A percentile compares a stretch with the other conserved stretches of the same genome.
These are phyloP conservation scores for Papilio xuthus DNA, from an alignment of 1,140 invertebrate genomes.

Conservation along the genomic window DNA sequence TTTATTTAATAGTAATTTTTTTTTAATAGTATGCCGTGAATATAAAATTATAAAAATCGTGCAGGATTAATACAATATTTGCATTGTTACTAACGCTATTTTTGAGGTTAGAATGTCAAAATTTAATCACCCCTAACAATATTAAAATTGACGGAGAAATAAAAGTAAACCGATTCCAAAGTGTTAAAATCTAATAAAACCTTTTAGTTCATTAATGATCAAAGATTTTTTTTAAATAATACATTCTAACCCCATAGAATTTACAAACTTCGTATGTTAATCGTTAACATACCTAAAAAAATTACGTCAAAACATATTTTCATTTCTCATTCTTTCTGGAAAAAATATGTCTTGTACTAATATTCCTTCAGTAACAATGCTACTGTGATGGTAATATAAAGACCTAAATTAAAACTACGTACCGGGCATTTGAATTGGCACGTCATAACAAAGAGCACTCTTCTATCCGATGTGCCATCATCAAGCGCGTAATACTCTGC, in stretches of 20 bases:
- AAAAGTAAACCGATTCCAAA: slow-evolving; percentile 16
- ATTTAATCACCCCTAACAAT: not conserved
- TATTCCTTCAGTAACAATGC: not conserved
- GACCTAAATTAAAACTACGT: not conserved
- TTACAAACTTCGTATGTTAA: not conserved
- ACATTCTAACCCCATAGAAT: slow-evolving; percentile 19
- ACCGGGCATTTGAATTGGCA: not conserved
- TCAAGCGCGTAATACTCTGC: not conserved
- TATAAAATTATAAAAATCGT: slow-evolving; percentile 18
- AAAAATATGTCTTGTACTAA: not conserved
- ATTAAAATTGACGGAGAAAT: slow-evolving; percentile 40
- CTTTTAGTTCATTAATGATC: too few relatives aligned
- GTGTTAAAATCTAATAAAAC: not conserved
- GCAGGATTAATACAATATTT: slow-evolving; percentile 20
- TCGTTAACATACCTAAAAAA: not conserved
- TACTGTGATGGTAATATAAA: not conserved
- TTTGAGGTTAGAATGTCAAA: slow-evolving; percentile 16
- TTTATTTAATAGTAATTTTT: slow-evolving; percentile 12
- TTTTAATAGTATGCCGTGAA: slow-evolving; percentile 14
- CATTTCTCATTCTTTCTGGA: too few relatives aligned
- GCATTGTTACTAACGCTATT: slow-evolving; percentile 1
- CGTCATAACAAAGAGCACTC: not conserved
- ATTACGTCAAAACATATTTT: not conserved
- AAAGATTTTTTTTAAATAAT: not conserved
- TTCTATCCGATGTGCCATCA: not conserved